phyloP scores from a whole-genome alignment of 1,140 invertebrate genomes.

The Gyrodactylus bullatarudis region DNA sequence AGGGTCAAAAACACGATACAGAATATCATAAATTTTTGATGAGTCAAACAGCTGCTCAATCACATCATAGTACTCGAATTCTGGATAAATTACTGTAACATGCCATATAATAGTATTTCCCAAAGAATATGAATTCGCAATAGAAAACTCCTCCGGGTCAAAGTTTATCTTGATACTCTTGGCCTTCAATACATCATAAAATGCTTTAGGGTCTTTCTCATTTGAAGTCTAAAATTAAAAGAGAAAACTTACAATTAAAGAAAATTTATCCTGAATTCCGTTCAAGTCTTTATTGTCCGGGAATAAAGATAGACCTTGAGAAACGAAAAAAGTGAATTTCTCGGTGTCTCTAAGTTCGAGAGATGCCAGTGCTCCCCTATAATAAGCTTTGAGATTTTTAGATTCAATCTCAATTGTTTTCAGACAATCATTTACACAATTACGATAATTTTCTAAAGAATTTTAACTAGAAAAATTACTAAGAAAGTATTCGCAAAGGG shows the following conservation, averaged over 20 bases:
- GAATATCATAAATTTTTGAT: neutral
- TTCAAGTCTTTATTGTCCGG: neutral
- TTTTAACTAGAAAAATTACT: neutral
- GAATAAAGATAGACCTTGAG: neutral
- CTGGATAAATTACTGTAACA: neutral
- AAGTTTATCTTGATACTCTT: neutral
- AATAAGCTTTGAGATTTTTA: neutral
- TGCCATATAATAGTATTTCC: neutral
- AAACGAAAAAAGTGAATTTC: neutral
- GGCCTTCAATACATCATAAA: neutral
- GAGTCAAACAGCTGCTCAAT: neutral
- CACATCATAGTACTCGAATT: neutral
- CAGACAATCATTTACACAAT: neutral
- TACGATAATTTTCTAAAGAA: neutral
- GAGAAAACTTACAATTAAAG: too few species aligned
- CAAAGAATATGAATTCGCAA: neutral
- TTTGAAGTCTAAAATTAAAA: too few species aligned
- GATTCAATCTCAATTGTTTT: neutral
- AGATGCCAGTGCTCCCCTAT: neutral
- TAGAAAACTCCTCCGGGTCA: neutral
- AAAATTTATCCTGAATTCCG: neutral
- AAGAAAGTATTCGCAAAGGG: neutral
- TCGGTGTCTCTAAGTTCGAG: neutral
- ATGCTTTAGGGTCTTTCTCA: too few species aligned
- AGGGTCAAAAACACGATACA: neutral